Evolutionary conservation across 2,113 vertebrate genomes (phyloP), one percentile per base, ranked within the genome.

Genomic region (Pedionomus torquatus): DNA sequence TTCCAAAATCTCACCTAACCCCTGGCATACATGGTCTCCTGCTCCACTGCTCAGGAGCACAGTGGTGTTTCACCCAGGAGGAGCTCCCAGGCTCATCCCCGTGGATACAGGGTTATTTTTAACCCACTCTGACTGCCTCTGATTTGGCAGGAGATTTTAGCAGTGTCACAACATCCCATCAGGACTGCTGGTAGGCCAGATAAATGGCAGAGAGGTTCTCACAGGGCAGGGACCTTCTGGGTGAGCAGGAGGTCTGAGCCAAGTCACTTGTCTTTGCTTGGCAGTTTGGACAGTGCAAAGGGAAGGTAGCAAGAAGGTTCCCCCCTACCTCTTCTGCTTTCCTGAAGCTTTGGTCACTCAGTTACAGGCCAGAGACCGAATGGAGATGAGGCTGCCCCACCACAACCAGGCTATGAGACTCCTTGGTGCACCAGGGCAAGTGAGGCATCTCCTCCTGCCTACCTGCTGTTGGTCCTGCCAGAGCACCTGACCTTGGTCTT

Each of bases 1-100:
- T 77, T 48, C 39, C 41, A 43, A 80, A 79, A 17, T n/a, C n/a
- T 66, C 4, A 2, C 8, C n/a, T 44, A 37, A 44, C 21, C 64
- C 30, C 70, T 4, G 2, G 14, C 3, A 1, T 57, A 33, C 30
- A 10, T 1, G 0, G 7, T 25, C 4, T 55, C 49, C 41, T 1
- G 2, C 28, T 10, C 44, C 21, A 25, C 20, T 0, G 0, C 33
- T 65, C 0, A 0, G 65, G 30, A 89, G 35, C 84, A 65, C 0
- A 0, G 41, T 48, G 0, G 0, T 19, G 51, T 72, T 75, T 61
- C 6, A 4, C 78, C 60, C 0, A 0, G 44, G 44, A 89, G 90
- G 51, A 21, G 51, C 21, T 87, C 46, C 46, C 69, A 78, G 43
- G 10, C 69, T 51, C 5, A 0, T 12, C 51, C 65, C 63, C 7